Evolutionary conservation across 2,888 invertebrate genomes (phyloP).

Genomic region (Eulithis prunata): DNA sequence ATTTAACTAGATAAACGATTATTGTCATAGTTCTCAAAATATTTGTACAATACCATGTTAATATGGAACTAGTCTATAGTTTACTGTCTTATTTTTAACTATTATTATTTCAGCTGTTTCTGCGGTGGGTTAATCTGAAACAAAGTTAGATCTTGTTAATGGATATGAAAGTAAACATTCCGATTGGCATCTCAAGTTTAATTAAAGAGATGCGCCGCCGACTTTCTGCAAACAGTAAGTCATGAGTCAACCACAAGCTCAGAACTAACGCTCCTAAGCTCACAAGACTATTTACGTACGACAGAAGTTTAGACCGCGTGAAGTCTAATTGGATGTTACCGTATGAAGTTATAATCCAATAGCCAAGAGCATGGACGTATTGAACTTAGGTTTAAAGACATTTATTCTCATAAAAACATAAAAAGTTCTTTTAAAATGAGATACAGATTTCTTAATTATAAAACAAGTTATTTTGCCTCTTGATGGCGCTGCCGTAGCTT

Average conservation of each 20-base stretch:
- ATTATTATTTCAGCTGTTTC: constrained; percentile 48
- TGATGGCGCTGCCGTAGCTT: no score
- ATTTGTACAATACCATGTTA: constrained; percentile 36
- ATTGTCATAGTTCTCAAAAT: constrained; percentile 38
- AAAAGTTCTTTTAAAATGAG: no score
- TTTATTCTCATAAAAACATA: no score
- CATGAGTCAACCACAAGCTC: constrained; percentile 36
- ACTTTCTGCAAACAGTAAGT: constrained; percentile 38
- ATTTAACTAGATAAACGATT: constrained; percentile 46
- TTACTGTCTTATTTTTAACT: constrained; percentile 59
- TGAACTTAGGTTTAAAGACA: no score
- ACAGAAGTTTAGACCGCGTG: constrained; percentile 39
- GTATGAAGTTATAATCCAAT: constrained; percentile 15
- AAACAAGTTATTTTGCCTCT: no score
- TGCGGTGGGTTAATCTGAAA: constrained; percentile 57
- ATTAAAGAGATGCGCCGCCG: constrained; percentile 37
- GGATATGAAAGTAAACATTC: constrained; percentile 27
- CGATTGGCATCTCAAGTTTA: constrained; percentile 33
- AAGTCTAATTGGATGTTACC: constrained; percentile 38
- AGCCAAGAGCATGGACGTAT: neutral
- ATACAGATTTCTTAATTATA: no score
- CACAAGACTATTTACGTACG: constrained; percentile 38
- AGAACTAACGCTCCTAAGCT: constrained; percentile 35
- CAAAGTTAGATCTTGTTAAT: constrained; percentile 51
- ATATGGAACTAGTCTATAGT: constrained; percentile 32